Evolutionary conservation across 2,797 vertebrate species (phyloP).

Genomic region (Brachyrhaphis roseni): DNA sequence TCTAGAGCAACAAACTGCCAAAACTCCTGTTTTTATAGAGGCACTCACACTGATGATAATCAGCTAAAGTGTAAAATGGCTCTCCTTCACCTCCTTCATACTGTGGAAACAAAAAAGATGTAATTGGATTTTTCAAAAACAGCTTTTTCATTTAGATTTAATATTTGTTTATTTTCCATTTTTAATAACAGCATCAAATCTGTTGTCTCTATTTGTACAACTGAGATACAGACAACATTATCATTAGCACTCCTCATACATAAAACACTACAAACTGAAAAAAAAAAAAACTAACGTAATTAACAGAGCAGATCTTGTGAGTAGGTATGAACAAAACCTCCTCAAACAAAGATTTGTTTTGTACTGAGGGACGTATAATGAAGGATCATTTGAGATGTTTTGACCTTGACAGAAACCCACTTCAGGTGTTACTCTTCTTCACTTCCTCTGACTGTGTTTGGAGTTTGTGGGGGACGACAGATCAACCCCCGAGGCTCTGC

Average conservation of each 20-base stretch:
- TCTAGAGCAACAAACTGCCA: background rate
- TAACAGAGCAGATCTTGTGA: background rate
- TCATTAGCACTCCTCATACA: background rate
- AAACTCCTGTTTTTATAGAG: background rate
- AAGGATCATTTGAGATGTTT: slow-evolving; percentile 54
- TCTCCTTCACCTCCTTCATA: background rate
- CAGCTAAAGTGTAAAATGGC: background rate
- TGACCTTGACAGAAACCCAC: slow-evolving; percentile 61
- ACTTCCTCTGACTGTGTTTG: slow-evolving; percentile 59
- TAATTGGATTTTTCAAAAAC: background rate
- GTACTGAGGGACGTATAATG: background rate
- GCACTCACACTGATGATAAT: background rate
- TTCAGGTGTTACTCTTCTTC: slow-evolving; percentile 48
- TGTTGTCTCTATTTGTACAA: background rate
- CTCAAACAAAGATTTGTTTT: background rate
- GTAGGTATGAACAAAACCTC: background rate
- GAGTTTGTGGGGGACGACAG: slow-evolving; percentile 56
- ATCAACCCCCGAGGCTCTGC: slow-evolving; percentile 67
- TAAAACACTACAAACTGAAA: background rate
- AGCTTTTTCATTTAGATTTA: background rate
- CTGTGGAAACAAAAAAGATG: background rate
- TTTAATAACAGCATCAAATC: background rate
- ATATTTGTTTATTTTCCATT: background rate
- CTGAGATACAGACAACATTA: background rate
- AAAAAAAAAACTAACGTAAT: background rate